Percentiles rank a stretch among this genome's conserved stretches.
Conservation (phyloP, 2,797 vertebrate species). For the Gorsachius magnificus region DNA sequence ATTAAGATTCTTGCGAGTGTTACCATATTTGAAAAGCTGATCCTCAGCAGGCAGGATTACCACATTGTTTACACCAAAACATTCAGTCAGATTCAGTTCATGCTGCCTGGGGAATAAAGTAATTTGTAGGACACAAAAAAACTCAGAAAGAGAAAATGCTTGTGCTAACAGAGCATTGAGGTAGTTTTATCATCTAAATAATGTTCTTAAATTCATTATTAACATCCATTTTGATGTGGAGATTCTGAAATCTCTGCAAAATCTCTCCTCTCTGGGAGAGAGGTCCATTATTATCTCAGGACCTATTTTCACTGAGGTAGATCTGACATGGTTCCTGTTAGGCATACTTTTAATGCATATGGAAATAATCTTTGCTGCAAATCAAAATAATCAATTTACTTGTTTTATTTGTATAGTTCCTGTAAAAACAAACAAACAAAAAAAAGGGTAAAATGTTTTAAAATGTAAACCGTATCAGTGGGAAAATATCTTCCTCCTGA, state of each 20-base stretch:
- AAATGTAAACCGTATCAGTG: background rate
- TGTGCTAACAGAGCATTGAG: background rate
- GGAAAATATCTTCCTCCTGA: background rate
- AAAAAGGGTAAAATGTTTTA: background rate
- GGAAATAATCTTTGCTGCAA: background rate
- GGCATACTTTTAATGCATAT: background rate
- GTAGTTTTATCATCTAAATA: background rate
- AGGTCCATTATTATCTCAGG: background rate
- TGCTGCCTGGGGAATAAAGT: background rate
- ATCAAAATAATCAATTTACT: background rate
- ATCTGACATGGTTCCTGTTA: background rate
- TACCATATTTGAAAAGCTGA: background rate
- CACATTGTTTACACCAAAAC: background rate
- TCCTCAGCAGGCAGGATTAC: background rate
- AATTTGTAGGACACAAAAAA: background rate
- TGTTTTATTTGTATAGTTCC: background rate
- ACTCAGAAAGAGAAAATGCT: background rate
- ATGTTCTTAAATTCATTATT: background rate
- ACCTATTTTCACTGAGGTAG: background rate
- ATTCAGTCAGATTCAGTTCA: background rate
- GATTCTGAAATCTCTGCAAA: background rate
- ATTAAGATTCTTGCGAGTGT: background rate
- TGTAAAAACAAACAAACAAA: background rate
- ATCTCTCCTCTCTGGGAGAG: background rate
- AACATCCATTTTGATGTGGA: background rate